phyloP scores from a whole-genome alignment of 2,888 invertebrate species.

The Doris montereyensis region DNA sequence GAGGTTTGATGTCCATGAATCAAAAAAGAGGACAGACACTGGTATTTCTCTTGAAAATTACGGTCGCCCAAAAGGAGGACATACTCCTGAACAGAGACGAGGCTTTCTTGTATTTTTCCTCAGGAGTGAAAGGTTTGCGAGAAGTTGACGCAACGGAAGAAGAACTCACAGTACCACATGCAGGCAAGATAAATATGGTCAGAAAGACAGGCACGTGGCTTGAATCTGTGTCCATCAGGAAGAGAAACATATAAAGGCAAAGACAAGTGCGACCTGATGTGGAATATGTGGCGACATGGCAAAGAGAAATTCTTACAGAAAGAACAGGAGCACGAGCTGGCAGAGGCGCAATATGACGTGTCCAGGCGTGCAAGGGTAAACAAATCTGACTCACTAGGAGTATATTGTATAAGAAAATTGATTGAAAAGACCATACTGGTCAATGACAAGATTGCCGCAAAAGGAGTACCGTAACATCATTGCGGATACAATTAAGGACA shows the following conservation, averaged over 20 bases:
- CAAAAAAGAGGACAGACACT: background rate
- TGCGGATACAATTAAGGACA: background rate
- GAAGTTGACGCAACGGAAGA: background rate
- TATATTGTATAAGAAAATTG: no score
- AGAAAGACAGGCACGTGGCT: background rate
- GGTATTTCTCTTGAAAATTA: background rate
- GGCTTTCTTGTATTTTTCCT: background rate
- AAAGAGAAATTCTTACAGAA: background rate
- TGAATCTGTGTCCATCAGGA: background rate
- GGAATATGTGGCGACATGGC: background rate
- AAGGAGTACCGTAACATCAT: background rate
- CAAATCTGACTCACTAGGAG: no score
- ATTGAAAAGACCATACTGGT: no score
- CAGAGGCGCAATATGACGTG: no score
- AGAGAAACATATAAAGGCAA: background rate
- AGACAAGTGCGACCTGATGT: background rate
- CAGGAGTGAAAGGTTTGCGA: background rate
- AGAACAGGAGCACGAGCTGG: background rate
- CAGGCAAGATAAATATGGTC: no score
- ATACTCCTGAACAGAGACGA: background rate
- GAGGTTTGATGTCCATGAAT: background rate
- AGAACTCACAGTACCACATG: background rate
- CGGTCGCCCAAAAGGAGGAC: background rate
- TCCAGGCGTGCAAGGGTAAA: no score
- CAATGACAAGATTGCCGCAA: background rate